These are phyloP conservation scores for Melikaiella ostensackeni DNA, from an alignment of 2,888 invertebrate genomes.

Conservation along the genomic window DNA sequence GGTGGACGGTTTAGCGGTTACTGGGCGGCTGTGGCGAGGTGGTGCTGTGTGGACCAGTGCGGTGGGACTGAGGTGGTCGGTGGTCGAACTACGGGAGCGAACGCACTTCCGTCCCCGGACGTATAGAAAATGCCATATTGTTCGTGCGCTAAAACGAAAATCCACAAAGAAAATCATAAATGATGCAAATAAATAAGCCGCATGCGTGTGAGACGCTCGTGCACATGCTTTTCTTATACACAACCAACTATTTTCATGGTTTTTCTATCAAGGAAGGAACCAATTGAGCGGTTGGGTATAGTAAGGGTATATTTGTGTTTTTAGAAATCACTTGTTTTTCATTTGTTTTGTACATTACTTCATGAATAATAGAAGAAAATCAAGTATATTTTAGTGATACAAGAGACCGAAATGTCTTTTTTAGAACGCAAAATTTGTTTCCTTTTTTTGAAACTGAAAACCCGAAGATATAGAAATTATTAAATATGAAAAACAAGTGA, in stretches of 20 bases:
- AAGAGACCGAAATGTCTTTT: no score
- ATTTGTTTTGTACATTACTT: no score
- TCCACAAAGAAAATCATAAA: slow-evolving; percentile 69
- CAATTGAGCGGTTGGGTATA: no score
- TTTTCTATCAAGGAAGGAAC: no score
- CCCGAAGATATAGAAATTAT: no score
- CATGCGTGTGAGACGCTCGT: slow-evolving; percentile 6
- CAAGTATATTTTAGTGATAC: no score
- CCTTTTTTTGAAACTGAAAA: no score
- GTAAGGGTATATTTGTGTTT: no score
- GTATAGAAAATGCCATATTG: slow-evolving; percentile 77
- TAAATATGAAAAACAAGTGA: no score
- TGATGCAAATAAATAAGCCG: slow-evolving; percentile 49
- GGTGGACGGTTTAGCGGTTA: slow-evolving; percentile 79
- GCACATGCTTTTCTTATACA: neutral
- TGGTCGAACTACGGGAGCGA: slow-evolving; percentile 80
- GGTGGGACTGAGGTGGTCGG: slow-evolving; percentile 77
- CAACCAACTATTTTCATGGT: neutral
- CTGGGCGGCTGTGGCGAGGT: slow-evolving; percentile 81
- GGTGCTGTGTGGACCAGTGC: slow-evolving; percentile 81
- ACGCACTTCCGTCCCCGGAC: slow-evolving; percentile 79
- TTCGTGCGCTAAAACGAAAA: slow-evolving; percentile 77
- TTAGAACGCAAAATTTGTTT: no score
- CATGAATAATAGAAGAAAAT: no score
- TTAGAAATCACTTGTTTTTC: no score